phyloP scores from a whole-genome alignment of 2,888 invertebrate genomes.

The Papilio gigon region DNA sequence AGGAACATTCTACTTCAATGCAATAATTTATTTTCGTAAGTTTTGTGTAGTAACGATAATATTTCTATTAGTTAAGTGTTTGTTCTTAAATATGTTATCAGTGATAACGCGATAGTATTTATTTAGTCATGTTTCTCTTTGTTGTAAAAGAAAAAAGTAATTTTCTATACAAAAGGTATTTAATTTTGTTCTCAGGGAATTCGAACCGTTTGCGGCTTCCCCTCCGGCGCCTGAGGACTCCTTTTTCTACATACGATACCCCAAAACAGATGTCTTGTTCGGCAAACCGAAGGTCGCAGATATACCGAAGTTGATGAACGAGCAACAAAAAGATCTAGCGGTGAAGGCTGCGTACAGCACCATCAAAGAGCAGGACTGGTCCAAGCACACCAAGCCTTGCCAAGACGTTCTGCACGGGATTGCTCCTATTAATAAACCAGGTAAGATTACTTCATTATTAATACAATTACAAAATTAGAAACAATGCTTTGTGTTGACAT shows the following conservation, averaged over 20 bases:
- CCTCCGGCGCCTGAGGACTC: constrained; percentile 89
- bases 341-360: constrained; percentile 56
- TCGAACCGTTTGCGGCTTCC: constrained; percentile 80
- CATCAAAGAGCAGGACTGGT: constrained; percentile 78
- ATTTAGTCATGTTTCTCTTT: not conserved
- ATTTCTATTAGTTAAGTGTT: constrained; percentile 14
- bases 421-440: constrained; percentile 71
- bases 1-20: constrained; percentile 67
- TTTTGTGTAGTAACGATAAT: constrained; percentile 45
- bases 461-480: not conserved
- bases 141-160: not conserved
- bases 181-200: constrained; percentile 66
- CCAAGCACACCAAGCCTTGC: constrained; percentile 86
- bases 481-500: no score
- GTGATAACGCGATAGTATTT: not conserved
- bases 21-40: constrained; percentile 69
- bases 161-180: not conserved
- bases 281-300: constrained; percentile 62
- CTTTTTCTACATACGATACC: constrained; percentile 87
- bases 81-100: not conserved
- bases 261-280: constrained; percentile 71
- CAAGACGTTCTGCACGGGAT: constrained; percentile 83
- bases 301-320: constrained; percentile 54
- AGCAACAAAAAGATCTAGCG: constrained; percentile 59
- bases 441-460: constrained; percentile 50